These are phyloP conservation scores for Anniella stebbinsi DNA, from an alignment of 2,797 vertebrate genomes.

Conservation along the genomic window DNA sequence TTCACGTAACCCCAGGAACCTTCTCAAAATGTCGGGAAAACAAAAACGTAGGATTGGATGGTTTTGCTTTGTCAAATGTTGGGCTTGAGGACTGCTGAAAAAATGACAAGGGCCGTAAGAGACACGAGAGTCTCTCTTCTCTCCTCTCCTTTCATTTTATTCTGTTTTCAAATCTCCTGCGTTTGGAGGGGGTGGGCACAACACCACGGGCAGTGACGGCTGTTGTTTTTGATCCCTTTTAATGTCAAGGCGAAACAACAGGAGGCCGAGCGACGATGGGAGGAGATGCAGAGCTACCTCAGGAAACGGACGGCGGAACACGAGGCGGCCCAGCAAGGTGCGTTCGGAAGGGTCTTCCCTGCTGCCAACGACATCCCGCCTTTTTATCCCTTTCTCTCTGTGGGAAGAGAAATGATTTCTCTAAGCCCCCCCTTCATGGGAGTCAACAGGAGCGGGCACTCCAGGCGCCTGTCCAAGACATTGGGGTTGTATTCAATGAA, in stretches of 20 bases:
- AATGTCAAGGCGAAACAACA: constrained; percentile 88
- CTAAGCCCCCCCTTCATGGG: too few species aligned
- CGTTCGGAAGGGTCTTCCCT: not conserved
- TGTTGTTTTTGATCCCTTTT: constrained; percentile 32
- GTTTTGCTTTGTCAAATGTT: not conserved
- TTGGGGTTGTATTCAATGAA: not conserved
- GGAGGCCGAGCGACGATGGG: constrained; percentile 93
- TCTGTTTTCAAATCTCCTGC: not conserved
- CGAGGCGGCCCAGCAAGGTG: constrained; percentile 94
- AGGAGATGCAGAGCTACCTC: constrained; percentile 93
- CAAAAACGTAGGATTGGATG: not conserved
- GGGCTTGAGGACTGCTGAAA: not conserved
- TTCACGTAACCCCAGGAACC: not conserved
- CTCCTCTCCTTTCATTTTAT: too few species aligned
- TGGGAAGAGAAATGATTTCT: not conserved
- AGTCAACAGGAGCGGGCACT: not conserved
- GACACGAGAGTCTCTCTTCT: not conserved
- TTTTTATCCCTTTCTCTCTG: not conserved
- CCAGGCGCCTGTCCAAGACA: not conserved
- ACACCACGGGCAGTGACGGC: constrained; percentile 38
- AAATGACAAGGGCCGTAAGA: not conserved
- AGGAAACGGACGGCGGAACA: constrained; percentile 91
- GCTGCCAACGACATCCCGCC: not conserved
- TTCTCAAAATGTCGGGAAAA: not conserved
- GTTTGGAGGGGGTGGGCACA: not conserved